Conservation (phyloP, 2,113 vertebrate species). For the Eolophus roseicapilla region DNA sequence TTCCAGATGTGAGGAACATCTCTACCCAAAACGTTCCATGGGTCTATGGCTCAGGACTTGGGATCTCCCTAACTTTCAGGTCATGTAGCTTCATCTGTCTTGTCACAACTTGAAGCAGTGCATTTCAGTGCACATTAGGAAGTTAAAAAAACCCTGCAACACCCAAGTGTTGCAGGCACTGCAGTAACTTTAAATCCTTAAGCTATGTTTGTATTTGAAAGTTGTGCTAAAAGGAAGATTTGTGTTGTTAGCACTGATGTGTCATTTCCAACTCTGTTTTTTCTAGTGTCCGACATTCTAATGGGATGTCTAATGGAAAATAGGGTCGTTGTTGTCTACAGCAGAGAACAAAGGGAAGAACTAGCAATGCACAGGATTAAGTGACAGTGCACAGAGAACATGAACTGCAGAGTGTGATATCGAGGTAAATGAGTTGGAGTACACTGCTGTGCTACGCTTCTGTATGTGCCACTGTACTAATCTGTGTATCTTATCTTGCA, state of each 20-base stretch:
- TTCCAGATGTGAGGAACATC: not conserved
- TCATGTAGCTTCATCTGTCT: not conserved
- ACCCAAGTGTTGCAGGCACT: not conserved
- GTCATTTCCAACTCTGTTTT: not conserved
- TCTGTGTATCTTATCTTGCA: not conserved
- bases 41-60: not conserved
- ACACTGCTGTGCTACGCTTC: not conserved
- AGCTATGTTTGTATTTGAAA: not conserved
- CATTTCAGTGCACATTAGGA: not conserved
- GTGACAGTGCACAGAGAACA: not conserved
- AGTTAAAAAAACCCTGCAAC: fast-evolving
- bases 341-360: not conserved
- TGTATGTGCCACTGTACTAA: not conserved
- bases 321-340: too few relatives aligned
- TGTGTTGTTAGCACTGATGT: not conserved
- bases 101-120: not conserved
- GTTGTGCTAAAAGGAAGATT: not conserved
- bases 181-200: not conserved
- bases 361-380: not conserved
- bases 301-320: not conserved
- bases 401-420: not conserved
- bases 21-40: not conserved
- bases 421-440: not conserved
- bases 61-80: not conserved
- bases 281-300: not conserved